phyloP scores from a whole-genome alignment of 64 coral and sea anemone species.

The Montipora cactus region DNA sequence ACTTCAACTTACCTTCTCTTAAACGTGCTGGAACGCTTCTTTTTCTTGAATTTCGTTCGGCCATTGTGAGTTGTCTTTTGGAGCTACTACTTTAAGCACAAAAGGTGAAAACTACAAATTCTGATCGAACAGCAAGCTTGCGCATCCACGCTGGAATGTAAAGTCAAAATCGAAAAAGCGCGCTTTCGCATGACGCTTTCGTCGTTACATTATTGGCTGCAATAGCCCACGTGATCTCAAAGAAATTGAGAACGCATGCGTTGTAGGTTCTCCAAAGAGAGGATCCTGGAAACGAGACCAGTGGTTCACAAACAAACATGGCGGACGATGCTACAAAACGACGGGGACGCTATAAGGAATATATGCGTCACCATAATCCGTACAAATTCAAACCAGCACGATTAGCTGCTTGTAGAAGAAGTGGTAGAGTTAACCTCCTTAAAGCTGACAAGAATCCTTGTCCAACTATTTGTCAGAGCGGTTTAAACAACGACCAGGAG shows the following conservation, averaged over 20 bases:
- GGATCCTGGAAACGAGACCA: neutral
- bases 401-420: no score
- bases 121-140: slow-evolving; percentile 3
- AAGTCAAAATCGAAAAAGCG: neutral
- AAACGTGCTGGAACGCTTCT: no score
- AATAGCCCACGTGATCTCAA: neutral
- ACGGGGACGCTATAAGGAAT: no score
- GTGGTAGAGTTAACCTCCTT: no score
- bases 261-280: neutral
- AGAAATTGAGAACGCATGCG: neutral
- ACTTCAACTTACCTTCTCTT: no score
- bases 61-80: neutral
- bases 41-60: no score
- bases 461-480: no score
- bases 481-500: no score
- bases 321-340: slow-evolving; percentile 6
- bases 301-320: neutral
- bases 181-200: neutral
- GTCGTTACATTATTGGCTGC: neutral
- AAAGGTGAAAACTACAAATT: slow-evolving; percentile 29
- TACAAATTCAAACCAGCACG: no score
- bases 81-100: slow-evolving; percentile 13
- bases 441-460: no score
- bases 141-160: neutral
- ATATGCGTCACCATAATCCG: no score